Base-by-base conservation (phyloP, 2,888 invertebrate species). In the Dichetophora obliterata region DNA sequence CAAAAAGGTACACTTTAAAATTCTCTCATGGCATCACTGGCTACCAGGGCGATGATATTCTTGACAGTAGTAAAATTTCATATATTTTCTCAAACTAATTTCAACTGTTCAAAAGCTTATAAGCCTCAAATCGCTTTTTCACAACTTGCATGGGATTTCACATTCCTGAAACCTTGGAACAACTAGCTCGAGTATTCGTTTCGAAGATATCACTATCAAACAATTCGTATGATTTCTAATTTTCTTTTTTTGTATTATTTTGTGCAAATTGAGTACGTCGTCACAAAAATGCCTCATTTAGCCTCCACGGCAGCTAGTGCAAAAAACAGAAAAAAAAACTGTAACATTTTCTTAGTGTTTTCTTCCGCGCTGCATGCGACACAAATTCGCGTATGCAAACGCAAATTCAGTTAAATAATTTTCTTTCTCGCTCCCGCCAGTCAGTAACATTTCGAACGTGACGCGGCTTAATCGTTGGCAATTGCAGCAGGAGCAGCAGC, bases 381-480 rank as follows among this genome's bases (percentile, higher is more conserved):
- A 43, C 27, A 69, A 48, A 24, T 69, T 69, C 63, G 31, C 27
- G 34, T 4, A 8, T 31, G 34, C 54, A 27, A 22, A 59, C 34
- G 27, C 34, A 34, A 50, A 52, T 57, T 54, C 37, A 37, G 34
- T 22, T 22, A n/a, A 34, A n/a, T 34, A 31, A 31, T 31, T 54
- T 27, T 34, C 70, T 54, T 5, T 70, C 57, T 52, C 70, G n/a
- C 57, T 19, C 57, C 22, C n/a, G 77, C 77, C 70, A 74, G 66
- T 73, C 80, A 82, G 82, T 82, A 76, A 76, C 75, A 81, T 78
- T 78, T 78, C 80, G 81, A 82, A 82, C 82, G 82, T 82, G 82
- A 81, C 80, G 81, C 79, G 77, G 79, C 73, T 77, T 68, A 78
- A 80, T 50, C 27, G 66, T 43, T 43, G 24, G 24, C n/a, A 19